Base-by-base conservation (phyloP, 2,113 vertebrate species). In the Smithornis capensis region DNA sequence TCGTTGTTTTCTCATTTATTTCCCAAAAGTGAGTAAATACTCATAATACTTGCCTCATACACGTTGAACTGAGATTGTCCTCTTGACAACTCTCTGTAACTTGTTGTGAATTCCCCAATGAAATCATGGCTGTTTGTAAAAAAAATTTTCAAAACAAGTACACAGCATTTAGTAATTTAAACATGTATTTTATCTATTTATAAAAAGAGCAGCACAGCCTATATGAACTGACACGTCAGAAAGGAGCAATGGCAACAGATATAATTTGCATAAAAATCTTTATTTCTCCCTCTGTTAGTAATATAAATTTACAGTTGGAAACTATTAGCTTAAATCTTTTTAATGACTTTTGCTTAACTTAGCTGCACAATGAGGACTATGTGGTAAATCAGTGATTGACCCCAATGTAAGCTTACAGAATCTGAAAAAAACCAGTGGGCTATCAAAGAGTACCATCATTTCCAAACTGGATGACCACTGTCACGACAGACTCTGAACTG, bases 51-150 rank as follows among this genome's bases (percentile, higher is more conserved):
- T 97, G 99, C 99, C 98, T 99, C 99, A 96, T 99, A 99, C 33
- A 99, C 98, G 0, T 99, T 99, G 98, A 99, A 99, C 85, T 99
- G 99, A 87, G 99, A 99, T 37, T 99, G 99, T 12, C 99, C 99
- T 97, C 99, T 98, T 1, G 99, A 99, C 75, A 99, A 83, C 92
- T 99, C 99, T 90, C 99, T 98, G 97, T 99, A 99, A 97, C 99
- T 99, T 94, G 99, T 99, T 96, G 98, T 99, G 98, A 99, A 99
- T 97, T 99, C 99, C 56, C 99, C 99, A 4, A 99, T 99, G 92
- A 99, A 99, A 97, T 99, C 99, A 80, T 99, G 99, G 93, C 99
- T 99, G 81, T 60, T 83, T 40, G 44, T 44, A 40, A 87, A 59
- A 33, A 77, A 81, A 80, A 37, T 16, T 83, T 94, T 90, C 15